Evolutionary conservation across 2,888 invertebrate species (phyloP), one percentile per base, ranked within the genome.

Genomic region (Tetropium fuscum): DNA sequence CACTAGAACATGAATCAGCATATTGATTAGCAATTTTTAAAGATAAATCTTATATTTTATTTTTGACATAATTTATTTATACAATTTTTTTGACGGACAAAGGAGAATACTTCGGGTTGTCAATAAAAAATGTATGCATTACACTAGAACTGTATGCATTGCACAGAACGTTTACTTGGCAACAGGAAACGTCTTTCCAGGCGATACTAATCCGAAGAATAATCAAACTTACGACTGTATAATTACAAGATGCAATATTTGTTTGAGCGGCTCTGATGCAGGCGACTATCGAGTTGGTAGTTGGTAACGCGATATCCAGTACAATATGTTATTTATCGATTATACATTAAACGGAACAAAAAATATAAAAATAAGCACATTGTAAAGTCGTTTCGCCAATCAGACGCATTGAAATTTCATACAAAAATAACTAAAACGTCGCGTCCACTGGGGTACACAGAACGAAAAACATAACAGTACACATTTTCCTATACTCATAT

Each of bases 321-420:
- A 71, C 74, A 76, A 76, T 75, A 75, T 74, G 74, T 74, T 78
- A 76, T 78, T 73, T 78, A 79, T 79, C 75, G 79, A 79, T 79
- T 79, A 76, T 72, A 71, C 76, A 78, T 78, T 79, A 79, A 79
- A 69, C 62, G 66, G 64, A 71, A 70, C 71, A 75, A 74, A 71
- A 75, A 74, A 73, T 70, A 73, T 70, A 75, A 75, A 77, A 78
- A 74, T 75, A 77, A 78, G 75, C 78, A 76, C 76, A 78, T 78
- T 77, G 77, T 76, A 78, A 77, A 78, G 78, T 78, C 77, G 75
- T 79, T 80, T 76, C 75, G 77, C 74, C 74, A 74, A 75, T 78
- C 75, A 76, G 77, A 77, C 69, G 74, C 74, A 74, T 75, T 72
- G 77, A 77, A 78, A 78, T 78, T 78, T 73, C 75, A 78, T 75